phyloP scores from a whole-genome alignment of 2,888 invertebrate species.

The Pandemis corylana region DNA sequence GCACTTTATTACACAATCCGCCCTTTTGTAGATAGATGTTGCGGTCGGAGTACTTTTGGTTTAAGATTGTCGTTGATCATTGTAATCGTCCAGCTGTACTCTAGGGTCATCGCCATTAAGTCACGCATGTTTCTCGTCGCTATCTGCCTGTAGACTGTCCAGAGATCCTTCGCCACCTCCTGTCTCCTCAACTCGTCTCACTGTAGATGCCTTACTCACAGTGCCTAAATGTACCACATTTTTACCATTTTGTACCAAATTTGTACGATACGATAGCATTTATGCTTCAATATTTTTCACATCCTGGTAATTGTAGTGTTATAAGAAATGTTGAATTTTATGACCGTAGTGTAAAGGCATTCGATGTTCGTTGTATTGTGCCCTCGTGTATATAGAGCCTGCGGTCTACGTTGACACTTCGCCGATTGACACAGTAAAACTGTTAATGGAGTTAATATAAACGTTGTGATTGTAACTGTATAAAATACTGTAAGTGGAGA shows the following conservation, averaged over 20 bases:
- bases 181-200: constrained; percentile 85
- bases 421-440: constrained; percentile 54
- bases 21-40: constrained; percentile 76
- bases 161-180: constrained; percentile 43
- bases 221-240: constrained; percentile 87
- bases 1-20: constrained; percentile 77
- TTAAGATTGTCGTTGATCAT: constrained; percentile 30
- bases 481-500: constrained; percentile 44
- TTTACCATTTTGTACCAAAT: constrained; percentile 77
- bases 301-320: constrained; percentile 72
- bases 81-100: constrained; percentile 43
- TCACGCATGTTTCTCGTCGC: constrained; percentile 14
- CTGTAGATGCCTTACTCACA: constrained; percentile 94
- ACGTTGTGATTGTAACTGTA: constrained; percentile 56
- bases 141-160: constrained; percentile 33
- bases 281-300: constrained; percentile 75
- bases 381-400: constrained; percentile 41
- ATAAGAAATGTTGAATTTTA: constrained; percentile 62
- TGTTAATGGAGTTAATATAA: constrained; percentile 50
- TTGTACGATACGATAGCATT: constrained; percentile 76
- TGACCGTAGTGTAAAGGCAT: constrained; percentile 52
- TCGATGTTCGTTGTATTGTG: constrained; percentile 44
- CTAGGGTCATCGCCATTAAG: constrained; percentile 44
- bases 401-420: constrained; percentile 48
- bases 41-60: constrained; percentile 54